A percentile compares a stretch with the other conserved stretches of the same genome.
phyloP scores from a whole-genome alignment of 2,113 vertebrate species.

The Lycocorax pyrrhopterus region DNA sequence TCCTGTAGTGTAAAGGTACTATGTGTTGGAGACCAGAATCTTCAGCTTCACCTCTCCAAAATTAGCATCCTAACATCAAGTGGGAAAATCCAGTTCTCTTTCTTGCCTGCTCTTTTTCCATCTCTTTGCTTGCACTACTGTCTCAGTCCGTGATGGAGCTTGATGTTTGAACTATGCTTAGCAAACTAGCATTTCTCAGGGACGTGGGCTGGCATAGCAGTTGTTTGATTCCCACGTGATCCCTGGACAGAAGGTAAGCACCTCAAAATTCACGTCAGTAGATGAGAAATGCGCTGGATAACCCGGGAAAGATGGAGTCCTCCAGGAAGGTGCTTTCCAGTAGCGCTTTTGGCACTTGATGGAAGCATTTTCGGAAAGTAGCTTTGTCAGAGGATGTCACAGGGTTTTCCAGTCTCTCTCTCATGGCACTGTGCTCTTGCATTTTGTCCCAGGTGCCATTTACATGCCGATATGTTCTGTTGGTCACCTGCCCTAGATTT shows the following conservation, averaged over 20 bases:
- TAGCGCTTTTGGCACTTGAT: neutral
- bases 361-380: neutral
- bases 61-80: neutral
- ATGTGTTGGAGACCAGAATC: neutral
- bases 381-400: neutral
- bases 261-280: neutral
- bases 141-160: neutral
- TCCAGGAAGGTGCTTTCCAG: neutral
- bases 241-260: neutral
- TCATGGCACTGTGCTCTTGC: neutral
- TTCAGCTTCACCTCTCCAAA: neutral
- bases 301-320: neutral
- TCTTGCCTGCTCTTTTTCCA: neutral
- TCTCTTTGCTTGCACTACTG: neutral
- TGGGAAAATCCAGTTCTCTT: neutral
- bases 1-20: neutral
- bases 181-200: neutral
- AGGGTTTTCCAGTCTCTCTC: neutral
- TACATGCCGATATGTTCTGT: accelerated
- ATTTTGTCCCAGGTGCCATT: neutral
- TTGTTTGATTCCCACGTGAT: neutral
- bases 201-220: neutral
- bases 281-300: neutral
- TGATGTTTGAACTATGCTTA: neutral
- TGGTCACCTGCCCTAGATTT: neutral